Percentiles rank a stretch among this genome's conserved stretches.
These are phyloP conservation scores for Prochilodus magdalenae DNA, from an alignment of 2,113 vertebrate genomes.

Conservation along the genomic window DNA sequence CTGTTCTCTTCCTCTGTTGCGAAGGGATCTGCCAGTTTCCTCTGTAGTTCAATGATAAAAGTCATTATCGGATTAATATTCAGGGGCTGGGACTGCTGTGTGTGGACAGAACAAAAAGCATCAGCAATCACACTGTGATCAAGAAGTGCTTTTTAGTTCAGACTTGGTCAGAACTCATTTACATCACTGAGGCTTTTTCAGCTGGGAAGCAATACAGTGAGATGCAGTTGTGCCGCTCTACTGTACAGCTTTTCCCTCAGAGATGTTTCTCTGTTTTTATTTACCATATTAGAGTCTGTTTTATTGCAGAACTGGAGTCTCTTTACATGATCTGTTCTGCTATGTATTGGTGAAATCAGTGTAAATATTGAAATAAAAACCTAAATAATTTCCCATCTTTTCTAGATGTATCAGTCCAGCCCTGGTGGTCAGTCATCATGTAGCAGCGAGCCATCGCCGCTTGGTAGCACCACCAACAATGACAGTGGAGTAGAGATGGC, in stretches of 20 bases:
- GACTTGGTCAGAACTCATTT: conserved; percentile 59
- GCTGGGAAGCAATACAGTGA: neutral
- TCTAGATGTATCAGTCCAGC: conserved; percentile 96
- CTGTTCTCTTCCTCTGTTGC: conserved; percentile 50
- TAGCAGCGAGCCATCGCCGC: conserved; percentile 96
- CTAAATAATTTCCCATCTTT: conserved; percentile 16
- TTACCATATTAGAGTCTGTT: no score
- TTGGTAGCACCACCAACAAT: conserved; percentile 94
- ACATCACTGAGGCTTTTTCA: conserved; percentile 34
- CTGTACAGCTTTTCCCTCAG: neutral
- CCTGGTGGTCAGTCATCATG: conserved; percentile 98
- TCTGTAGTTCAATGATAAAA: conserved; percentile 60
- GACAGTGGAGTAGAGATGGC: conserved; percentile 98
- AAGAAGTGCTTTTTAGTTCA: conserved; percentile 56
- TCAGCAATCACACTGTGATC: conserved; percentile 65
- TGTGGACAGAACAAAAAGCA: conserved; percentile 62
- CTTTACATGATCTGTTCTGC: neutral
- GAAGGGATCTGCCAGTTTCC: conserved; percentile 44
- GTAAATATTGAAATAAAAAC: neutral
- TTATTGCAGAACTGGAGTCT: no score
- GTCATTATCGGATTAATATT: conserved; percentile 68
- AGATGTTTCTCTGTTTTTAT: no score
- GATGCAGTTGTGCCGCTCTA: neutral
- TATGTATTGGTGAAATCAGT: neutral
- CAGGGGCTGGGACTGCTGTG: conserved; percentile 51